phyloP scores from a whole-genome alignment of 1,140 invertebrate genomes.

The Bombus ignitus region DNA sequence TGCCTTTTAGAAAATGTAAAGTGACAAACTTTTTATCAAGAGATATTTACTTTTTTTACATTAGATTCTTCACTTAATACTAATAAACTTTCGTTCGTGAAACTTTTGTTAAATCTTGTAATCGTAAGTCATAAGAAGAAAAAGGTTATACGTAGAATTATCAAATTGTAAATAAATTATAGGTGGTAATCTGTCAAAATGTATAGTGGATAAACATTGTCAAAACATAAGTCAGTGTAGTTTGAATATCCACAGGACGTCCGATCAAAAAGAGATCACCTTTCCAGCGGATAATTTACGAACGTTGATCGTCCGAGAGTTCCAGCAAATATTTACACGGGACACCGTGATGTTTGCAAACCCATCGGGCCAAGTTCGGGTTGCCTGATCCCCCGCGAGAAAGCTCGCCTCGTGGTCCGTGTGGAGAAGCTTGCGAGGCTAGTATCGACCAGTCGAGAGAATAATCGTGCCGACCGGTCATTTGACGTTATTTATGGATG shows the following conservation, averaged over 20 bases:
- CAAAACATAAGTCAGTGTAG: not conserved
- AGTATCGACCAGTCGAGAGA: not conserved
- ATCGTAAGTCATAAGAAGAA: no score
- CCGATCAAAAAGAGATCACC: not conserved
- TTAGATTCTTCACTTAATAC: no score
- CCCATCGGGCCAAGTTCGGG: constrained; percentile 24
- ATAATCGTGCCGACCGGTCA: constrained; percentile 10
- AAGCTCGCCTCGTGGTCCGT: not conserved
- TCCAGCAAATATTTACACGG: constrained; percentile 29
- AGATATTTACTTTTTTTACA: no score
- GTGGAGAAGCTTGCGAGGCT: not conserved
- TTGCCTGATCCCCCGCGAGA: not conserved
- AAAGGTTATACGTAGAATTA: no score
- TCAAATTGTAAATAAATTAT: no score
- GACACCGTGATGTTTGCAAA: constrained; percentile 28
- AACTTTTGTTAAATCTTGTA: no score
- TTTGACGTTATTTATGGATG: constrained; percentile 13
- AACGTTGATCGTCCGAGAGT: not conserved
- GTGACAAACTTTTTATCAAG: no score
- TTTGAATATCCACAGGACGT: not conserved
- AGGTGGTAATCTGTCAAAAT: no score
- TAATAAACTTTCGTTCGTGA: no score
- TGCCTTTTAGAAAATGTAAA: no score
- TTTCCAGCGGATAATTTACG: constrained; percentile 15
- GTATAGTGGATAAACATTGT: no score